Percentiles rank a stretch among this genome's conserved stretches.
Evolutionary conservation across 2,888 invertebrate genomes (phyloP).

Genomic region (Clostera curtula): DNA sequence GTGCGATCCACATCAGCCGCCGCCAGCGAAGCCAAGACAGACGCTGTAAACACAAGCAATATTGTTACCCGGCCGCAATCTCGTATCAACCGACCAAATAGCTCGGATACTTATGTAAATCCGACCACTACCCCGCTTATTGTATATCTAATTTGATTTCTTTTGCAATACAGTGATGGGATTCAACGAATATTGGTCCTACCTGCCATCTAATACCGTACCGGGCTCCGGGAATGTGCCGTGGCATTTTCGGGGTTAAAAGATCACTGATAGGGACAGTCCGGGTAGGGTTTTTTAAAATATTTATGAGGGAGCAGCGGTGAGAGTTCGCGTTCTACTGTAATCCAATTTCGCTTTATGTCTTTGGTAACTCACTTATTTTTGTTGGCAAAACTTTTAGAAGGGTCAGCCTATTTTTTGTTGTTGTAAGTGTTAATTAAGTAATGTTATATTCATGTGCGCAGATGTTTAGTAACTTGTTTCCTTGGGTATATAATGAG

Average conservation of each 20-base stretch:
- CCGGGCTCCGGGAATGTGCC: conserved; percentile 38
- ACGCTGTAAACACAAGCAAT: conserved; percentile 49
- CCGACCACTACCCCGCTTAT: conserved; percentile 64
- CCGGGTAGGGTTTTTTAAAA: conserved; percentile 60
- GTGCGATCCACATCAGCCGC: conserved; percentile 26
- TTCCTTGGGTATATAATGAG: conserved; percentile 11
- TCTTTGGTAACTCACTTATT: conserved; percentile 68
- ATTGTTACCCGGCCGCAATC: conserved; percentile 66
- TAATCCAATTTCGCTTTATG: conserved; percentile 74
- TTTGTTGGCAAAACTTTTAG: conserved; percentile 42
- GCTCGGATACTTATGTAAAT: conserved; percentile 72
- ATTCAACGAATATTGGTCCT: conserved; percentile 60
- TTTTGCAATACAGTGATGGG: conserved; percentile 68
- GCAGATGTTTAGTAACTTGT: conserved; percentile 26
- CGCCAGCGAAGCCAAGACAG: conserved; percentile 26
- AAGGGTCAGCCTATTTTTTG: conserved; percentile 49
- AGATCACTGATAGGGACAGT: conserved; percentile 64
- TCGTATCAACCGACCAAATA: conserved; percentile 67
- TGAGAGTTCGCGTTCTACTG: conserved; percentile 51
- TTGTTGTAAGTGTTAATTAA: conserved; percentile 68
- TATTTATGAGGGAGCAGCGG: conserved; percentile 65
- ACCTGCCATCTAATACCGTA: conserved; percentile 62
- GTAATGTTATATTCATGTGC: conserved; percentile 41
- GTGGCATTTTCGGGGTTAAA: conserved; percentile 55
- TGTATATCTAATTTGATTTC: conserved; percentile 74